A percentile compares a stretch with the other conserved stretches of the same genome.
These are phyloP conservation scores for Homalodisca vitripennis DNA, from an alignment of 1,140 invertebrate species.

Conservation along the genomic window DNA sequence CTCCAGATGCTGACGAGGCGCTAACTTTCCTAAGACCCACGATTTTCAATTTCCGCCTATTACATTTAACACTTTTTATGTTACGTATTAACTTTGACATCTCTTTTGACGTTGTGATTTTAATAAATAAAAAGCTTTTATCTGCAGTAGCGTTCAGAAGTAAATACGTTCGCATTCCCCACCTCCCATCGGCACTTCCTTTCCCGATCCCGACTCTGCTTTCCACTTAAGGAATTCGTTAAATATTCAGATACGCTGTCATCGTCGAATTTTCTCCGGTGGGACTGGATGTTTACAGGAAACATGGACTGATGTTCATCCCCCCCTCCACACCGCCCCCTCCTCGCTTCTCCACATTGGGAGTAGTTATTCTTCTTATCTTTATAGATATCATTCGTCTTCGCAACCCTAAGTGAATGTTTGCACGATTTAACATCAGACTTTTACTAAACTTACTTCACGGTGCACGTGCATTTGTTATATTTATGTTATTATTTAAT, in stretches of 20 bases:
- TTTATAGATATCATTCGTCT: conserved; percentile 3
- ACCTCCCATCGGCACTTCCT: neutral
- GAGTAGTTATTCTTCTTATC: conserved; percentile 8
- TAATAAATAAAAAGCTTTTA: neutral
- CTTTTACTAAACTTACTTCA: no score
- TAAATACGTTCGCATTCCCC: no score
- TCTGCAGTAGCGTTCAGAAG: neutral
- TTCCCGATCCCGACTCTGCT: neutral
- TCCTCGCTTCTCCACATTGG: no score
- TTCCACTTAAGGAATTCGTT: conserved; percentile 9
- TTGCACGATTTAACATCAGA: neutral
- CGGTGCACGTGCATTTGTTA: no score
- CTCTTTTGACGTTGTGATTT: neutral
- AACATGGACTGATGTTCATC: neutral
- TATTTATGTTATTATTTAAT: no score
- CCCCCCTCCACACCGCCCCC: neutral
- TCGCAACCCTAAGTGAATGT: neutral
- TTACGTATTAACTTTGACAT: neutral
- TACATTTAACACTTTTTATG: neutral
- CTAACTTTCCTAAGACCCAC: neutral
- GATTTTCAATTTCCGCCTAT: neutral
- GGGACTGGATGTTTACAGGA: neutral
- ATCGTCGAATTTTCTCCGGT: neutral
- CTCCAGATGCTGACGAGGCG: neutral
- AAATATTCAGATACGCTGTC: conserved; percentile 5